Conservation (phyloP, 2,113 vertebrate species). For the Oreamnos americanus region DNA sequence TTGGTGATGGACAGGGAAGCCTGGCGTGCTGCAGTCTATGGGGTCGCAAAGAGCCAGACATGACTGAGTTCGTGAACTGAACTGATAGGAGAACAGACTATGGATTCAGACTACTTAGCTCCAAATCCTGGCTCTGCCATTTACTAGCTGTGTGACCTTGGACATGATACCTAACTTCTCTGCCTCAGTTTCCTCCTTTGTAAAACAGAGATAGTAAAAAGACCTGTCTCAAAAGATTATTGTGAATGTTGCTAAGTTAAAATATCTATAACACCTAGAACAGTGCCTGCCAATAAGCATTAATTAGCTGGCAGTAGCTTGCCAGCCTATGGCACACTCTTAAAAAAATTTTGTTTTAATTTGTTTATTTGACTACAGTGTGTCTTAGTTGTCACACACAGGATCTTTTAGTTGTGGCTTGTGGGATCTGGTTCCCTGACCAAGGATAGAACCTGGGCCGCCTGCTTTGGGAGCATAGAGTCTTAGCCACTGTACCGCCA, state of each 20-base stretch:
- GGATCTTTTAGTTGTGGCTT: not conserved
- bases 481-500: not conserved
- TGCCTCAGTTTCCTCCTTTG: not conserved
- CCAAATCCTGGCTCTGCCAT: not conserved
- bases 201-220: not conserved
- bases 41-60: not conserved
- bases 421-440: not conserved
- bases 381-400: not conserved
- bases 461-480: not conserved
- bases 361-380: not conserved
- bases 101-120: not conserved
- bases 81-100: not conserved
- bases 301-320: not conserved
- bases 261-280: not conserved
- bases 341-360: not conserved
- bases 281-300: not conserved
- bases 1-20: not conserved
- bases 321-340: not conserved
- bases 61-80: not conserved
- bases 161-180: not conserved
- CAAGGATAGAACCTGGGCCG: not conserved
- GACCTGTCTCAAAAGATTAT: not conserved
- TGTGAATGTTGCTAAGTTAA: not conserved
- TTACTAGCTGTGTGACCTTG: not conserved
- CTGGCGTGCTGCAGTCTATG: not conserved